Conservation (phyloP, 2,888 invertebrate genomes). For the Meta bourneti region DNA sequence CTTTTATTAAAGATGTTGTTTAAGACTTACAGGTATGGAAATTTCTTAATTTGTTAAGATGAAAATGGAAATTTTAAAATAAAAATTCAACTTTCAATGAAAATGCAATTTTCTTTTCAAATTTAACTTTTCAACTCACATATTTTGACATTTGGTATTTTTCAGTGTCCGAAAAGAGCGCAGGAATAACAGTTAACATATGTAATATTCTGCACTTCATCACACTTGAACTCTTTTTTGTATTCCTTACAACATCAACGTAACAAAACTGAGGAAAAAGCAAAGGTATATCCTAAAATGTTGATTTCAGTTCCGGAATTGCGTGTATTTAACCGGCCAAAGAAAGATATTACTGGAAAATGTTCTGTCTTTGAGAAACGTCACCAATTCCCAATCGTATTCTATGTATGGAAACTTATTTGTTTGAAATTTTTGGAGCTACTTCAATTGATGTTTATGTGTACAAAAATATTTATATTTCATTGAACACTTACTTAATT, state of each 20-base stretch:
- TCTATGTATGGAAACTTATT: neutral
- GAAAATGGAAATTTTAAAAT: too few relatives aligned
- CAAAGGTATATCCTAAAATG: constrained; percentile 33
- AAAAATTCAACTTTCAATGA: too few relatives aligned
- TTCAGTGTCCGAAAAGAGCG: constrained; percentile 3
- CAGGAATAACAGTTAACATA: neutral
- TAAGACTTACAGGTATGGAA: too few relatives aligned
- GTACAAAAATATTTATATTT: neutral
- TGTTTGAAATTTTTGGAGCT: neutral
- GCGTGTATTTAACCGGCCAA: constrained; percentile 50
- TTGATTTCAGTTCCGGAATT: constrained; percentile 41
- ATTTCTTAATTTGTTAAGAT: too few relatives aligned
- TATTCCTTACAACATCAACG: constrained; percentile 34
- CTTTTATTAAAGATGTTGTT: too few relatives aligned
- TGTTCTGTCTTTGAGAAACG: neutral
- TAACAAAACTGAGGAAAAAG: constrained; percentile 31
- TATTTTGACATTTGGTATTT: neutral
- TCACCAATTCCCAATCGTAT: neutral
- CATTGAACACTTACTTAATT: too few relatives aligned
- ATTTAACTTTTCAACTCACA: too few relatives aligned
- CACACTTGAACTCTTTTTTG: constrained; percentile 12
- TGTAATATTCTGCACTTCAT: neutral
- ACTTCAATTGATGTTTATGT: neutral
- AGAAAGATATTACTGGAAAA: neutral
- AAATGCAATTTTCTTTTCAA: too few relatives aligned